Percentiles rank a stretch among this genome's conserved stretches.
Evolutionary conservation across 2,888 invertebrate species (phyloP).

Genomic region (Endotricha flammealis): DNA sequence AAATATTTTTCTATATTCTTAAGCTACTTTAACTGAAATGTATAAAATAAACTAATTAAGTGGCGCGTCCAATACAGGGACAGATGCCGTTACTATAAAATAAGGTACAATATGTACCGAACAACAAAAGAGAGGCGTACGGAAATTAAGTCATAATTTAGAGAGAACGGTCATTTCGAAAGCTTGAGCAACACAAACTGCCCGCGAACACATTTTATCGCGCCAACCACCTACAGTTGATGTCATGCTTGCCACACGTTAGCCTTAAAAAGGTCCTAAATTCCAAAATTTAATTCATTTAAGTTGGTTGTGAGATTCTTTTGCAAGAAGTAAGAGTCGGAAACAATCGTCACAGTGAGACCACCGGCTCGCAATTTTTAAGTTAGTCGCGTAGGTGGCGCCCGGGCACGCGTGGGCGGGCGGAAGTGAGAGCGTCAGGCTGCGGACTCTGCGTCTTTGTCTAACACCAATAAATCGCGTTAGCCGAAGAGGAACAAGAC

Average conservation of each 20-base stretch:
- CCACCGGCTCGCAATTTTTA: constrained; percentile 63
- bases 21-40: not conserved
- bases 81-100: constrained; percentile 52
- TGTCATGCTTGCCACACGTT: constrained; percentile 49
- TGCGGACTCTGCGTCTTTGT: constrained; percentile 55
- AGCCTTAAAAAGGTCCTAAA: constrained; percentile 33
- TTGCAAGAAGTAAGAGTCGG: constrained; percentile 27
- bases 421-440: constrained; percentile 73
- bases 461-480: constrained; percentile 43
- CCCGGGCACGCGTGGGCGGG: constrained; percentile 62
- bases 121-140: constrained; percentile 55
- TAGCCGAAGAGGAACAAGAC: constrained; percentile 42
- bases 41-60: constrained; percentile 24
- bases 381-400: constrained; percentile 65
- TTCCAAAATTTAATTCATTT: constrained; percentile 21
- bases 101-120: constrained; percentile 36
- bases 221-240: constrained; percentile 63
- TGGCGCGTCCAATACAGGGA: constrained; percentile 38
- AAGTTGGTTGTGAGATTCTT: constrained; percentile 12
- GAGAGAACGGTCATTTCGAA: constrained; percentile 60
- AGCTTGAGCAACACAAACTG: constrained; percentile 49
- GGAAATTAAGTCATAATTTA: constrained; percentile 74
- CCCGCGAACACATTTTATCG: constrained; percentile 52
- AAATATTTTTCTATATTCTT: too few relatives aligned
- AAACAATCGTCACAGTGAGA: constrained; percentile 53